Evolutionary conservation across 2,888 invertebrate genomes (phyloP), one percentile per base, ranked within the genome.

Genomic region (Dryocosmus kuriphilus): DNA sequence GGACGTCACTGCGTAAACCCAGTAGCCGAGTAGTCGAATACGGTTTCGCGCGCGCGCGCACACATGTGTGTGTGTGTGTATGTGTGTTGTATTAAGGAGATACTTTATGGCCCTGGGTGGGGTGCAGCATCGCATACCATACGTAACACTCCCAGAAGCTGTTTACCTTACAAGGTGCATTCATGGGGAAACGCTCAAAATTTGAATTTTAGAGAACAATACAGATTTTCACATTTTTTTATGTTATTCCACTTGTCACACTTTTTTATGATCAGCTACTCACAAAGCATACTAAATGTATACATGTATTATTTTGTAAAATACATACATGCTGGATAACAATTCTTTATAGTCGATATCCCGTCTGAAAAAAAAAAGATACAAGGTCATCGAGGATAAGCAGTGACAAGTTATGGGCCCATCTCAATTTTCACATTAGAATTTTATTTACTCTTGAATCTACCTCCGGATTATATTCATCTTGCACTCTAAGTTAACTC

Each of bases 1-100:
- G 71, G 51, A 32, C 51, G 30, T 71, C 71, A 51, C 71, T 71
- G 27, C 71, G 71, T 71, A 71, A 71, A 30, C 46, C 71, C 71
- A 71, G 71, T 71, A 71, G 71, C 30, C 51, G 51, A 71, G 71
- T 71, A 71, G 71, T n/a, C 51, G 51, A 71, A 71, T 51, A 71
- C 46, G 30, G 51, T 51, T 71, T 71, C 30, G 71, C 6, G 51
- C 71, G 51, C 71, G 71, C 9, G 35, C 35, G 35, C 9, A n/a
- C n/a, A n/a, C n/a, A n/a, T n/a, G 35, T 35, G 35, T 35, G 35
- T 35, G n/a, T 38, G 14, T 41, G 16, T 41, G 41, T 41, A 4
- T 41, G 41, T 71, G 71, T 71, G 51, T 71, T 71, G 51, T 71
- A 71, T 51, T 51, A 71, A 71, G n/a, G n/a, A 51, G 71, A 71